Base-by-base conservation (phyloP, 2,888 invertebrate species). In the Tiliacea aurago region DNA sequence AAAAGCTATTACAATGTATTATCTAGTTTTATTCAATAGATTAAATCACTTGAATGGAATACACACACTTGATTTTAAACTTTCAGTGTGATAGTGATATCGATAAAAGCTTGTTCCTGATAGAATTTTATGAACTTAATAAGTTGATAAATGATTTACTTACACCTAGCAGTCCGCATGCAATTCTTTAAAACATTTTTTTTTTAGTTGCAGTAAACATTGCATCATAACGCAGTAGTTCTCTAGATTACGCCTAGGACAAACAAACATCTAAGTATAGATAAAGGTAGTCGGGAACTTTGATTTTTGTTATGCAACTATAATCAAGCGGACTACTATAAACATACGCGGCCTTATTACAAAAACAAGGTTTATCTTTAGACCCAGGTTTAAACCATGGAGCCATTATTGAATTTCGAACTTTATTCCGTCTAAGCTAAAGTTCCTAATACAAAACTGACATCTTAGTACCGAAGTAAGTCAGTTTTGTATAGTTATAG, bases 31-130 rank as follows among this genome's bases (percentile, higher is more conserved):
- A 78, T 67, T 56, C 43, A 79, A 64, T 80, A 73, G 80, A 81
- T 81, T 72, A 73, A 61, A 73, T 73, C 70, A 81, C 84, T 84
- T 47, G 56, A 71, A 61, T 78, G 56, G 82, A 68, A 79, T 72
- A 71, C 47, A 61, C 68, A 81, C 67, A 83, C 84, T 80, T 80
- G 43, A 70, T 64, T 80, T 67, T 65, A 78, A 80, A 80, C 79
- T 83, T 65, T 69, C 51, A 83, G 80, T 73, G 68, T 83, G 84
- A 55, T 80, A 80, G 68, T 83, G 84, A 55, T 80, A 80, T 72
- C 23, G 73, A 66, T 80, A 83, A 80, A 80, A 83, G 65, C 68
- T 10, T 77, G 41, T 68, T 10, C 49, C 23, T 78, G 65, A 79
- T 83, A 66, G 11, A 62, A 47, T 69, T 78, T 61, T 78, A 67